These are phyloP conservation scores for Eucera pruinosa DNA, from an alignment of 2,888 invertebrate genomes.

Conservation along the genomic window DNA sequence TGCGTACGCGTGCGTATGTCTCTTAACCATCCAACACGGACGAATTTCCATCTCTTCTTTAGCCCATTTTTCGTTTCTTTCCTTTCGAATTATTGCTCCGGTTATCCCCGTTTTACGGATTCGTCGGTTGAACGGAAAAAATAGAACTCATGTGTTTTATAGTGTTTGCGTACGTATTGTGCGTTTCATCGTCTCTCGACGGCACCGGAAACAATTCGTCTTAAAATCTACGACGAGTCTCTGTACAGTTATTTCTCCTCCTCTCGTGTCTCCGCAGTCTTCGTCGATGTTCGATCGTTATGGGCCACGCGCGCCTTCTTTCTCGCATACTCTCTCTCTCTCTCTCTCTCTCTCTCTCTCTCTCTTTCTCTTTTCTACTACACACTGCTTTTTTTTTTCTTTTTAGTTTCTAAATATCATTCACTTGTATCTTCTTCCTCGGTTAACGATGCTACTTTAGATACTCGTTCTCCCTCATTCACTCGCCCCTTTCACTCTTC, in stretches of 20 bases:
- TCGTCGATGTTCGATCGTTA: conserved; percentile 16
- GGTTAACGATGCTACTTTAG: background rate
- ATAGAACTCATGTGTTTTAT: too few relatives aligned
- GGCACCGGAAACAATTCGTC: too few relatives aligned
- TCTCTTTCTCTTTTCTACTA: too few relatives aligned
- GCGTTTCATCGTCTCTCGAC: too few relatives aligned
- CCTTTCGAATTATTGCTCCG: too few relatives aligned
- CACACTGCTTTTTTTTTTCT: too few relatives aligned
- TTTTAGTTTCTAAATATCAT: background rate
- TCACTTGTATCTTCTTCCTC: background rate
- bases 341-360: too few relatives aligned
- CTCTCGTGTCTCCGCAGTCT: background rate
- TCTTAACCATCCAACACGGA: background rate
- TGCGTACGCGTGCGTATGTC: background rate
- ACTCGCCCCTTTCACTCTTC: background rate
- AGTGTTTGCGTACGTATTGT: too few relatives aligned
- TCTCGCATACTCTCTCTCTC: background rate
- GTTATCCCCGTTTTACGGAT: too few relatives aligned
- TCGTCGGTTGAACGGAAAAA: too few relatives aligned
- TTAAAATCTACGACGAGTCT: background rate
- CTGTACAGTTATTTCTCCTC: too few relatives aligned
- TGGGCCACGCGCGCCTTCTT: background rate
- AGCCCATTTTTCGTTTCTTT: background rate
- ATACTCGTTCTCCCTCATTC: background rate
- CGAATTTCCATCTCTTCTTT: background rate